Evolutionary conservation across 1,140 invertebrate species (phyloP).

Genomic region (Aphelenchoides avenae): DNA sequence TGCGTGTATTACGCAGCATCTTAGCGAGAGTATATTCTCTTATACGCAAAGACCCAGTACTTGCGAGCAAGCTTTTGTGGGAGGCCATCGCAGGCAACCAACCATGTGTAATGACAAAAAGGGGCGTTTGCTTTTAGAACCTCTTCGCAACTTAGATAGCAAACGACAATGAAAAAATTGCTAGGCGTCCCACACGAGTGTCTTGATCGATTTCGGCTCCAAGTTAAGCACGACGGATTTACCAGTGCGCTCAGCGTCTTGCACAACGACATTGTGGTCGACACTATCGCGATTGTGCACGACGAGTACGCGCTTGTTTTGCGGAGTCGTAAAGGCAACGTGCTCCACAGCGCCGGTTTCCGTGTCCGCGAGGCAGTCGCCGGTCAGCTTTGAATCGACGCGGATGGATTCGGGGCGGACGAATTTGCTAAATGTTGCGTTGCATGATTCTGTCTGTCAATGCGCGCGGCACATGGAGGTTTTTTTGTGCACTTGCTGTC

Average conservation of each 20-base stretch:
- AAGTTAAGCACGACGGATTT: constrained; percentile 6
- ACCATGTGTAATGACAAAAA: background rate
- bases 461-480: too few relatives aligned
- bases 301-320: constrained; percentile 8
- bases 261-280: constrained; percentile 12
- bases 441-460: too few relatives aligned
- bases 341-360: background rate
- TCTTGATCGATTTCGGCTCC: constrained; percentile 21
- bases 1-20: too few relatives aligned
- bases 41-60: too few relatives aligned
- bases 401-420: constrained; percentile 4
- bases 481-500: too few relatives aligned
- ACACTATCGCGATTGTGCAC: constrained; percentile 5
- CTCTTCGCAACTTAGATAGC: background rate
- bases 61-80: too few relatives aligned
- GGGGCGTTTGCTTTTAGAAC: too few relatives aligned
- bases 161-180: background rate
- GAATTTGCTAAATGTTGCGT: constrained; percentile 26
- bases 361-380: too few relatives aligned
- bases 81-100: background rate
- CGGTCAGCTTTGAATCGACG: constrained; percentile 6
- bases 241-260: background rate
- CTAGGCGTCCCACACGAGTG: constrained; percentile 13
- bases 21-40: too few relatives aligned
- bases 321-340: constrained; percentile 20